Evolutionary conservation across 2,113 vertebrate species (phyloP), one percentile per base, ranked within the genome.

Genomic region (Hippotragus niger): DNA sequence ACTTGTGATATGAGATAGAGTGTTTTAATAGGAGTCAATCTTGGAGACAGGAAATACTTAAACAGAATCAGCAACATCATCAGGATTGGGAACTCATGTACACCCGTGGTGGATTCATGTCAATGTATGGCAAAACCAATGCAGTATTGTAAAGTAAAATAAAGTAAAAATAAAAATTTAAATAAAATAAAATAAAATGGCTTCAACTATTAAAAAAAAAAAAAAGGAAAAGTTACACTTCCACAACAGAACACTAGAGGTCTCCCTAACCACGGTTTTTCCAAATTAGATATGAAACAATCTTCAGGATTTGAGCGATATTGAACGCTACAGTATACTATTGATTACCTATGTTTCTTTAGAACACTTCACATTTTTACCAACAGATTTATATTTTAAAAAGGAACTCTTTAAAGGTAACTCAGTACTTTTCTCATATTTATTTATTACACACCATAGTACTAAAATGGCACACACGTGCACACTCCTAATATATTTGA

Each of bases 201-300:
- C 40, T 40, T 40, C 40, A 40, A 40, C 40, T 40, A 40, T 40
- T 40, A 40, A 40, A 40, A 40, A 40, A 40, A 40, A 40, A 40
- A 40, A 40, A 40, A 40, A 40, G 40, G 21, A 53, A 84, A 84
- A 95, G 17, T 62, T 40, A 29, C 52, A 92, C 16, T 97, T 95
- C 52, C 62, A 97, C 1, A 62, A 43, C 0, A 3, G 17, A 94
- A 74, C 98, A 94, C 97, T 71, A 98, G 98, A 76, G 93, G 98
- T 53, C 91, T 8, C 71, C 93, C 55, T 80, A 94, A 87, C 36
- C 55, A 36, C 80, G 29, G 2, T 83, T 94, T 71, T 96, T 96
- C 57, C 33, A 50, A 95, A 36, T 83, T 6, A 90, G 40, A 92
- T 17, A 47, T 36, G 80, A 21, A 19, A 3, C 4, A 10, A 9